Base-by-base conservation (phyloP, 2,113 vertebrate species). In the Osmerus mordax region DNA sequence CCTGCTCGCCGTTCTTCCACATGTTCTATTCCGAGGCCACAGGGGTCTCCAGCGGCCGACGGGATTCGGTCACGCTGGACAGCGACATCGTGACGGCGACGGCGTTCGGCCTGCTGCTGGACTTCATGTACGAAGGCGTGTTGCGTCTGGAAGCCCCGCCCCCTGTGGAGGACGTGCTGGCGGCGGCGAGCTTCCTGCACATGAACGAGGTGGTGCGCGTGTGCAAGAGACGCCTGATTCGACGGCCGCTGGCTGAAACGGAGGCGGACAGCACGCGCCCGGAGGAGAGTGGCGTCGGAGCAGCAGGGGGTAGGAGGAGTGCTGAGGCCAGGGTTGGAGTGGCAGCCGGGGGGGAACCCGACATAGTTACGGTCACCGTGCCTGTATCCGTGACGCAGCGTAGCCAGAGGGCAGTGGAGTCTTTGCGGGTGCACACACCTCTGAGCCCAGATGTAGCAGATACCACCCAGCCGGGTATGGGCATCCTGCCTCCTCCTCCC, bases 161-260 rank as follows among this genome's bases (percentile, higher is more conserved):
- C 0, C 96, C 96, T 0, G 87, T 95, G 11, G 96, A 98, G 79
- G 96, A 98, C 15, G 88, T 98, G n/a, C 84, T 98, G 68, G 96
- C 96, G 0, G 96, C 96, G 0, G 96, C 96, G 54, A 97, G 96
- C 66, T 98, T 97, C 86, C 88, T 98, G 78, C 96, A 98, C 85
- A 97, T 98, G 96, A 96, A 98, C 18, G 96, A 97, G 73, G 94
- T 98, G 13, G 96, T 98, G 9, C 94, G 95, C 78, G 95, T 97
- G 32, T 98, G 96, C 76, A 98, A 98, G 88, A 94, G 87, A 62
- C 87, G 94, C 12, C 89, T 98, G 52, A 95, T 96, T 14, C 91
- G 95, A 32, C 93, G 91, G 11, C 89, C 89, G 1, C 78, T 93
- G 74, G 90, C 96, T 0, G 96, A 98, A 72, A 96, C 96, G 0